Evolutionary conservation across 1,140 invertebrate species (phyloP).

Genomic region (Drosophila parvula): DNA sequence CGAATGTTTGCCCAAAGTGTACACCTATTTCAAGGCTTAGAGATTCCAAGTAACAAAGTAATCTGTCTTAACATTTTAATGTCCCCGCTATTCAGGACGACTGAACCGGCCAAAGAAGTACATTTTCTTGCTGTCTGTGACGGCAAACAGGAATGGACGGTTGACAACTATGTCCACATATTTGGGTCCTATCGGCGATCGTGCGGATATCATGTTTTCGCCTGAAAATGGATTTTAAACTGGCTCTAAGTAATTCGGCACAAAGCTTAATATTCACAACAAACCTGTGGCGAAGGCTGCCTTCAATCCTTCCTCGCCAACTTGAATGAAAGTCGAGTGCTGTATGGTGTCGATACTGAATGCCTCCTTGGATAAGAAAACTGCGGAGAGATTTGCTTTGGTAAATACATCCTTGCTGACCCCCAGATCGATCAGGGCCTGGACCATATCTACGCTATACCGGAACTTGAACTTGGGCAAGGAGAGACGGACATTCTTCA

Average conservation of each 20-base stretch:
- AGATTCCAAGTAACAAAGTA: too few species aligned
- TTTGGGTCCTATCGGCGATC: too few species aligned
- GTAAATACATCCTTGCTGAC: not conserved
- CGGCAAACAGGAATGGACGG: conserved; percentile 16
- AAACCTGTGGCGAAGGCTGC: not conserved
- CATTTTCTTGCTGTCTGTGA: not conserved
- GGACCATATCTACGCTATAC: conserved; percentile 13
- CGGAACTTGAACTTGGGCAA: conserved; percentile 4
- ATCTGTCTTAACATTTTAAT: too few species aligned
- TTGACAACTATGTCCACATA: not conserved
- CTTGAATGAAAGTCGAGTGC: not conserved
- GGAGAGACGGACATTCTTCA: not conserved
- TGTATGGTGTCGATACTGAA: not conserved
- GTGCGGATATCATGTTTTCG: not conserved
- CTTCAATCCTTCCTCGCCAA: not conserved
- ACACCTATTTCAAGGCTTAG: not conserved
- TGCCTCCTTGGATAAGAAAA: not conserved
- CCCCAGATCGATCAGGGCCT: conserved; percentile 11
- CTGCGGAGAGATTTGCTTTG: not conserved
- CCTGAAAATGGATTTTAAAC: not conserved
- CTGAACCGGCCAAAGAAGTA: conserved; percentile 7
- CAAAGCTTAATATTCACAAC: not conserved
- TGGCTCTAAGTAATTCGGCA: not conserved
- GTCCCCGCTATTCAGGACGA: not conserved
- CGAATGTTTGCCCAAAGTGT: not conserved